These are phyloP conservation scores for Notothenia coriiceps DNA, from an alignment of 2,113 vertebrate genomes.

Conservation along the genomic window DNA sequence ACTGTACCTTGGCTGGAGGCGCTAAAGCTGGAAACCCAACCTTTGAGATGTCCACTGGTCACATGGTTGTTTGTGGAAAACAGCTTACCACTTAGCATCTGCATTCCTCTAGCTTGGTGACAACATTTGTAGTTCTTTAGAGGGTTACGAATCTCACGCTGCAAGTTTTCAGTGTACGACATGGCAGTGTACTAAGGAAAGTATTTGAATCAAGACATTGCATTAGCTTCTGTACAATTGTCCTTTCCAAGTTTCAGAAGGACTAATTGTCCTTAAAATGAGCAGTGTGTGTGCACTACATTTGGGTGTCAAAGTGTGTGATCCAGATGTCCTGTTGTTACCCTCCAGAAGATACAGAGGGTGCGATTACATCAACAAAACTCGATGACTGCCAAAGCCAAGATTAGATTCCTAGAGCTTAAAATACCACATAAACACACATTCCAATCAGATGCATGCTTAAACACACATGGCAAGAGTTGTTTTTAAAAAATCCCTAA, in stretches of 20 bases:
- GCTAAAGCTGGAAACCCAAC: constrained; percentile 13
- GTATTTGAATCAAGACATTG: too few species aligned
- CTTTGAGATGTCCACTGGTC: neutral
- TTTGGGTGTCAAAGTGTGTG: constrained; percentile 23
- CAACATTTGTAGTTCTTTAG: neutral
- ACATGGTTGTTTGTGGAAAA: neutral
- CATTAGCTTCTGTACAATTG: too few species aligned
- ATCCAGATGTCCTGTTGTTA: constrained; percentile 61
- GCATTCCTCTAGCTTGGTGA: neutral
- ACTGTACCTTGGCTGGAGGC: neutral
- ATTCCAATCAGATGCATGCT: constrained; percentile 14
- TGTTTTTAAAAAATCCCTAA: neutral
- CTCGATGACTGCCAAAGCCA: constrained; percentile 51
- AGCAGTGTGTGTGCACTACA: constrained; percentile 17
- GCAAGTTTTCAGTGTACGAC: too few species aligned
- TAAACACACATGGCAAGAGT: neutral
- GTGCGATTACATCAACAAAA: constrained; percentile 57
- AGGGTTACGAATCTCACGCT: neutral
- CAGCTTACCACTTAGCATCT: neutral
- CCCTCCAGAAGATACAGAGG: constrained; percentile 38
- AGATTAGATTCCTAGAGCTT: constrained; percentile 58
- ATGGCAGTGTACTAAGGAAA: neutral
- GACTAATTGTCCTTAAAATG: constrained; percentile 14
- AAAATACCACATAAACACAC: constrained; percentile 54
- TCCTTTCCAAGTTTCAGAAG: constrained; percentile 25